Evolutionary conservation across 2,888 invertebrate genomes (phyloP).

Genomic region (Parochlus steinenii): DNA sequence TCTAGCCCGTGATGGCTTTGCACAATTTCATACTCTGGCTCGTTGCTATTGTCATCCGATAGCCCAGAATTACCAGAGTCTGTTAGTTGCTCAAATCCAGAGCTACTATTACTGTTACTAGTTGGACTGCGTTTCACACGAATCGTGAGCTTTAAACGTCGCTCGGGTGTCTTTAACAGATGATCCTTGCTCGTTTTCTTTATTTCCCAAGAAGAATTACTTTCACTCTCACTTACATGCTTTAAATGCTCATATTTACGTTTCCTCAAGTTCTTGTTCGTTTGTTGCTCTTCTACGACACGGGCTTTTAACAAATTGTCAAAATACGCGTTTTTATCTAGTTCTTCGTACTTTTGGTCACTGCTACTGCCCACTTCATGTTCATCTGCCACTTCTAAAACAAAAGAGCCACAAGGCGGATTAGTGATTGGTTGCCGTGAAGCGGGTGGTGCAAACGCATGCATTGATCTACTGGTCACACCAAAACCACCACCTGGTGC

Average conservation of each 20-base stretch:
- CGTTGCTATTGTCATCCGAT: conserved; percentile 36
- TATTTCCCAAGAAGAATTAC: conserved; percentile 20
- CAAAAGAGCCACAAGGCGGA: neutral
- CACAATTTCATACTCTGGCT: conserved; percentile 70
- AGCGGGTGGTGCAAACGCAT: too few species aligned
- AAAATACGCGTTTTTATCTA: conserved; percentile 33
- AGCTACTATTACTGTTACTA: conserved; percentile 7
- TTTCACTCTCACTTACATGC: conserved; percentile 18
- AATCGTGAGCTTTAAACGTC: conserved; percentile 56
- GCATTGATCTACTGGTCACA: too few species aligned
- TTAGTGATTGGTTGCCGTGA: neutral
- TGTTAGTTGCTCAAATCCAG: conserved; percentile 57
- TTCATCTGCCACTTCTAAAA: conserved; percentile 15
- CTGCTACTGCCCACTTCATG: conserved; percentile 14
- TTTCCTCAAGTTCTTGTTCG: conserved; percentile 4
- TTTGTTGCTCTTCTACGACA: conserved; percentile 28
- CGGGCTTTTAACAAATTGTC: conserved; percentile 35
- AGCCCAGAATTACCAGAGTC: conserved; percentile 66
- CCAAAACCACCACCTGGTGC: too few species aligned
- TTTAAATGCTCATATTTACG: conserved; percentile 15
- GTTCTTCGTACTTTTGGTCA: too few species aligned
- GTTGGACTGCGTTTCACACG: conserved; percentile 78
- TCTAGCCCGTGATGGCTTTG: too few species aligned
- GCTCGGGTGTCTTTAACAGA: conserved; percentile 27
- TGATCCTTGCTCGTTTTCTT: conserved; percentile 14